Base-by-base conservation (phyloP, 2,113 vertebrate species). In the Phalacrocorax brasilianus region DNA sequence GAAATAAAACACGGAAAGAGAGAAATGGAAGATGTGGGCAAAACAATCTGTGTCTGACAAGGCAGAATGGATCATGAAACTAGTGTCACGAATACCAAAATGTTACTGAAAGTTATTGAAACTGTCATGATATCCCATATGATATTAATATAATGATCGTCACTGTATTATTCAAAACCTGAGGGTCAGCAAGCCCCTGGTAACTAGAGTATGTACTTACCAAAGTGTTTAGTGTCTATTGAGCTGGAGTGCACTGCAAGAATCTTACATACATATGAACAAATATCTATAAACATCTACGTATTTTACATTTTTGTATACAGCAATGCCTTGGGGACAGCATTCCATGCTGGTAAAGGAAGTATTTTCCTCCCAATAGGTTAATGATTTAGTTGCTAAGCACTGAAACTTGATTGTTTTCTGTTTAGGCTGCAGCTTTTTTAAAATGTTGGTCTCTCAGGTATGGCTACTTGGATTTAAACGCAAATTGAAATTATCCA, bases 361-460 rank as follows among this genome's bases (percentile, higher is more conserved):
- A 92, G 50, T 80, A 45, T 92, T 95, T 95, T 52, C 63, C 63
- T 90, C 53, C 63, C 59, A 58, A 45, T 80, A 70, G 59, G 88
- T 94, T 97, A 96, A 96, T 95, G 85, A 94, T 97, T 96, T 95
- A 95, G 94, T 95, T 94, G 75, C 76, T 92, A 92, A 90, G 85
- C 55, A 55, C 75, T 77, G 55, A 76, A 94, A 71, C 83, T 70
- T 70, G 63, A 84, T 89, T 88, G 88, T 91, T 89, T 63, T 94
- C 49, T 79, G 42, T 61, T 85, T 52, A 80, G n/a, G 74, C 77
- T 91, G 58, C 21, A 89, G 52, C 61, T 85, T 95, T 94, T 84
- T 84, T n/a, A 32, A 88, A 81, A 35, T 68, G 74, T 42, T 86
- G 9, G 56, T 74, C 50, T 94, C 40, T 74, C 38, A 78, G 65